Conservation (phyloP, 2,113 vertebrate species). For the Leptobrachium ailaonicum region DNA sequence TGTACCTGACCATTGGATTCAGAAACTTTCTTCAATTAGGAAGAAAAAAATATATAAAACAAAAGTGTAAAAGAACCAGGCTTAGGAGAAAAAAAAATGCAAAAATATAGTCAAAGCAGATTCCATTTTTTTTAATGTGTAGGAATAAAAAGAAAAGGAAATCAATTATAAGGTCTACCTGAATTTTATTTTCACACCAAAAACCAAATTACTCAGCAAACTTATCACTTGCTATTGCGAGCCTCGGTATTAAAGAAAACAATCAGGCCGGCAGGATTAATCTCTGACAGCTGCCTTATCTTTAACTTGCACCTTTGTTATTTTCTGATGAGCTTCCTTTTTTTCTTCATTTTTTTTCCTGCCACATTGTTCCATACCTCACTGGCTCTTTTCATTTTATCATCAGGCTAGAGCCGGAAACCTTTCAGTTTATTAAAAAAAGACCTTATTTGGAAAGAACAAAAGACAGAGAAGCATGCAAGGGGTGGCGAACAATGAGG, state of each 20-base stretch:
- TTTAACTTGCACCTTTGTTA: slow-evolving; percentile 99
- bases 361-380: slow-evolving; percentile 98
- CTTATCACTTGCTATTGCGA: slow-evolving; percentile 99
- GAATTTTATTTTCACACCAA: slow-evolving; percentile 97
- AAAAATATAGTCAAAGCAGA: slow-evolving; percentile 75
- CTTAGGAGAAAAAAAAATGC: slow-evolving; percentile 25
- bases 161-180: slow-evolving; percentile 99
- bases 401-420: slow-evolving; percentile 87
- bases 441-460: slow-evolving; percentile 99
- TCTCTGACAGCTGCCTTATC: slow-evolving; percentile 99
- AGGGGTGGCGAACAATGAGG: slow-evolving; percentile 96
- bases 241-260: slow-evolving; percentile 99
- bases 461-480: slow-evolving; percentile 78
- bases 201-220: slow-evolving; percentile 99
- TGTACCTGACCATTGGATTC: slow-evolving; percentile 8
- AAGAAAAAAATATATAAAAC: background rate
- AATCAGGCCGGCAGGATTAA: slow-evolving; percentile 99
- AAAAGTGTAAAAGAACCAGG: background rate
- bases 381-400: slow-evolving; percentile 99
- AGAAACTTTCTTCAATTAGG: slow-evolving; percentile 14
- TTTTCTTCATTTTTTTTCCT: slow-evolving; percentile 64
- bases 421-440: slow-evolving; percentile 99
- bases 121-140: slow-evolving; percentile 80
- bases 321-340: slow-evolving; percentile 99
- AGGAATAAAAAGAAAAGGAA: slow-evolving; percentile 90